Evolutionary conservation across 2,113 vertebrate genomes (phyloP), one percentile per base, ranked within the genome.

Genomic region (Xyliphius kryptos): DNA sequence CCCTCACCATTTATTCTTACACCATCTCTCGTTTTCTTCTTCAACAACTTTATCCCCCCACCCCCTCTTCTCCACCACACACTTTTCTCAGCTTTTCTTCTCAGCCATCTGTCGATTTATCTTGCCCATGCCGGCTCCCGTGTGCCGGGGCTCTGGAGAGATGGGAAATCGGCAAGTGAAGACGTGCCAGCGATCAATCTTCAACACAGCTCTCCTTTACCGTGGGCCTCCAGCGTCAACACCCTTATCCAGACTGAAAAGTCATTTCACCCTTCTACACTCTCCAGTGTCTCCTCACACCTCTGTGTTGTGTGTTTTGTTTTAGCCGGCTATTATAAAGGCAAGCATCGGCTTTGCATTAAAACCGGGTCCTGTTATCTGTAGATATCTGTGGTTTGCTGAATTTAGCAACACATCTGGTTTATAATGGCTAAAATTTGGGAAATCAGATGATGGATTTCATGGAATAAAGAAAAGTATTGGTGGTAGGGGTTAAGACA

Each of bases 111-210:
- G 75, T 69, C 74, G 53, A 74, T 58, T 70, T 76, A 70, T 72
- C 71, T 68, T 16, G 38, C 41, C 15, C 14, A 1, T 37, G 58
- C 49, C 51, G 67, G 61, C 70, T 72, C 53, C 66, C 57, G 63
- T 60, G 66, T 21, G 22, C 40, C 13, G n/a, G 26, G 58, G 60
- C 77, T 71, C 70, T 55, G 62, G 73, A 65, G 59, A 60, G 55
- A 72, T 61, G 59, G 60, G 68, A 61, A 61, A 78, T 78, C 63
- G 74, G 64, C 32, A 56, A 67, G 61, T 67, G 10, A 66, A 74
- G 70, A 74, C 48, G 21, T 73, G 76, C 80, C 79, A 74, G 79
- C 73, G 71, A 84, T 83, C 80, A 82, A 81, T 85, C 80, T 79
- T 80, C 68, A 8, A 46, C 43, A 12, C 56, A 73, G 46, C 64